Evolutionary conservation across 2,888 invertebrate species (phyloP), one percentile per base, ranked within the genome.

Genomic region (Caenorhabditis virilis): DNA sequence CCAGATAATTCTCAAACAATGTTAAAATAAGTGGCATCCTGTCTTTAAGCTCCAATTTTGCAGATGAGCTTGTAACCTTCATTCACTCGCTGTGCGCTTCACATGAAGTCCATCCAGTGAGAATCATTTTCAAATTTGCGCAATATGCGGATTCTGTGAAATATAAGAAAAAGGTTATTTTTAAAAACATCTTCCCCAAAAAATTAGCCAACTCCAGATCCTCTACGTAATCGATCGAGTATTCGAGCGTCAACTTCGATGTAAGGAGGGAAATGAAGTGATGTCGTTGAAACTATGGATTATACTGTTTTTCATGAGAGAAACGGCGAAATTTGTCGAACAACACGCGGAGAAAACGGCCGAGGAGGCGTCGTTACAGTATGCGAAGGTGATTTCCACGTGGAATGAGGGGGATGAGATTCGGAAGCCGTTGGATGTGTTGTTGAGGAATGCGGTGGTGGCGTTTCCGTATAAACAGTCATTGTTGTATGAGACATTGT

Each of bases 381-480:
- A 69, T 48, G 71, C 69, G 0, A 67, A 59, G 45, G 43, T 57
- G 20, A 47, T 71, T 0, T 46, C 64, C 22, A 38, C 35, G 15
- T 39, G 83, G 30, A 64, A 75, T 2, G 86, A 88, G 55, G 86
- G 85, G 2, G 85, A 61, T 6, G 56, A 58, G 35, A 60, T 85
- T 13, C 86, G 89, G 20, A 46, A 41, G 20, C 76, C 78, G 60
- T 86, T 88, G 69, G 90, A 90, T 72, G 84, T 86, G 18, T 89
- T 95, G 80, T 85, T 98, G 5, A 89, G 92, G 52, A 92, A 93
- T 82, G 89, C 90, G 47, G 89, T 95, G 0, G 88, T 92, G 65
- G 91, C 92, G 81, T 98, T 95, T 84, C 93, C 93, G 0, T 93
- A 89, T 80, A 88, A 91, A 81, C 93, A 95, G 81, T 91, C 92